Percentiles rank a stretch among this genome's conserved stretches.
Evolutionary conservation across 1,140 invertebrate genomes (phyloP).

Genomic region (Zeugodacus cucurbitae): DNA sequence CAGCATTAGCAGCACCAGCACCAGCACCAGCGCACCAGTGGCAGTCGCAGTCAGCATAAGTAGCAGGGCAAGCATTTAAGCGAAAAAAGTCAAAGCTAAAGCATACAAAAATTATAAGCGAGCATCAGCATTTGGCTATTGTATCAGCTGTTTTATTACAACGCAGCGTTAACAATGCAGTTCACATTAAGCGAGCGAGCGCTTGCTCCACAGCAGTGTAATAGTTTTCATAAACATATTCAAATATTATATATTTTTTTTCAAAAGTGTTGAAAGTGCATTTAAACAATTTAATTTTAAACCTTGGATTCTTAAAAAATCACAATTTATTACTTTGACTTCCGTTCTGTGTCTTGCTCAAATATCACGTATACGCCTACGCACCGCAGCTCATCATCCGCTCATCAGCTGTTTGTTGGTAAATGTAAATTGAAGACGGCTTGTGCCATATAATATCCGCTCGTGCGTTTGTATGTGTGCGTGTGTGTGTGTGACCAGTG

Average conservation of each 20-base stretch:
- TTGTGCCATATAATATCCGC: background rate
- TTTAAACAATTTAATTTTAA: too few species aligned
- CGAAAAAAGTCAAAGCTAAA: background rate
- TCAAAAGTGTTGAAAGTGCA: too few species aligned
- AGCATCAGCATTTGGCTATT: background rate
- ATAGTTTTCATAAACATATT: background rate
- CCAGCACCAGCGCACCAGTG: background rate
- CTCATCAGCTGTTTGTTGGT: background rate
- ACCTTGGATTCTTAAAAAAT: too few species aligned
- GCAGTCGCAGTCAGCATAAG: background rate
- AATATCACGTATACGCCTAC: conserved; percentile 11
- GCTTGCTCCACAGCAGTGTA: background rate
- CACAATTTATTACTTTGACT: too few species aligned
- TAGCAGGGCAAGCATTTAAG: background rate
- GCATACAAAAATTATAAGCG: background rate
- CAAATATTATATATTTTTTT: too few species aligned
- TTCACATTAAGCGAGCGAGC: background rate
- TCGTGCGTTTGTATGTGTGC: background rate
- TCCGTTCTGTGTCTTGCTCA: background rate
- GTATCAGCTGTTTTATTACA: too few species aligned
- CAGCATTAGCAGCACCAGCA: conserved; percentile 34
- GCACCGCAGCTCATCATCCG: too few species aligned
- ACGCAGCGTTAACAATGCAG: background rate
- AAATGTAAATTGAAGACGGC: background rate
- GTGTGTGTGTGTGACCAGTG: background rate